These are phyloP conservation scores for Uria aalge DNA, from an alignment of 2,113 vertebrate genomes.

Conservation along the genomic window DNA sequence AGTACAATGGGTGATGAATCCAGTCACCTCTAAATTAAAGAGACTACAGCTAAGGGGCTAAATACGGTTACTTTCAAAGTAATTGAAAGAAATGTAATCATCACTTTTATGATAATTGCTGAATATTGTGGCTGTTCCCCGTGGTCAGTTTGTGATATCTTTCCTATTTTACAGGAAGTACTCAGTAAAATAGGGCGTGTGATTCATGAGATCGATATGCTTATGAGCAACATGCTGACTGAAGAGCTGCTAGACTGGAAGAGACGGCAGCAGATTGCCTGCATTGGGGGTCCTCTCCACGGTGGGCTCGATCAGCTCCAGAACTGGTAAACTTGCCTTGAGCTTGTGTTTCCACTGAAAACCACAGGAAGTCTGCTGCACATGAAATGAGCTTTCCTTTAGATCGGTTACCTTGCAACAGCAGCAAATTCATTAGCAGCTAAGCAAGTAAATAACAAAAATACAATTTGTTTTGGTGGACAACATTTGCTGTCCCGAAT, in stretches of 20 bases:
- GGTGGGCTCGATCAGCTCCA: conserved; percentile 92
- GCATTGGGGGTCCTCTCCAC: conserved; percentile 91
- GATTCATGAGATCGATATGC: conserved; percentile 85
- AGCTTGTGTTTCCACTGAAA: conserved; percentile 57
- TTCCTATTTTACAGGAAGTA: conserved; percentile 78
- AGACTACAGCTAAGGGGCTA: not conserved
- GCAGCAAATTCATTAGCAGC: not conserved
- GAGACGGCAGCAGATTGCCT: conserved; percentile 89
- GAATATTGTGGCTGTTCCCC: not conserved
- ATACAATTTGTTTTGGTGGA: not conserved
- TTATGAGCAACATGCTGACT: conserved; percentile 85
- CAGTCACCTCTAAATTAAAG: not conserved
- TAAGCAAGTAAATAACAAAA: not conserved
- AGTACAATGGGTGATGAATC: not conserved
- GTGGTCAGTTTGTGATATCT: not conserved
- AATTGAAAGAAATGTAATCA: not conserved
- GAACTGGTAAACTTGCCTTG: conserved; percentile 82
- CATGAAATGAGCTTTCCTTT: not conserved
- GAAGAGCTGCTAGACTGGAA: conserved; percentile 94
- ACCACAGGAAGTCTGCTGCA: conserved; percentile 68
- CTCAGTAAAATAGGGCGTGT: conserved; percentile 89
- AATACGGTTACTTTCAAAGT: not conserved
- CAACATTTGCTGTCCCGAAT: not conserved
- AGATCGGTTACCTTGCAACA: not conserved
- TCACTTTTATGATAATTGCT: not conserved